A percentile compares a stretch with the other conserved stretches of the same genome.
Conservation (phyloP, 2,113 vertebrate genomes). For the Callipepla squamata region DNA sequence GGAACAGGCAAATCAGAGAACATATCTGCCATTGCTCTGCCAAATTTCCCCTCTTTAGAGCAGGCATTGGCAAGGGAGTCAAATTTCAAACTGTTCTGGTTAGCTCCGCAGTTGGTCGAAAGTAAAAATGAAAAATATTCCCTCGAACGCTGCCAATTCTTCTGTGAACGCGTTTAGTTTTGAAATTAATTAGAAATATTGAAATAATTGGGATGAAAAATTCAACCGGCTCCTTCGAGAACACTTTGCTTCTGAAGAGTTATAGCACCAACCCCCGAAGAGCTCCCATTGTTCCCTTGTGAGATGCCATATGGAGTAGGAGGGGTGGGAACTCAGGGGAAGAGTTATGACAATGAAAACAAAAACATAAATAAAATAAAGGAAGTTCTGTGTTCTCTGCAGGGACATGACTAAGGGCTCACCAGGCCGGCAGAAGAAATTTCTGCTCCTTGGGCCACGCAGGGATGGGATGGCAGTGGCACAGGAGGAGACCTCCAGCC, state of each 20-base stretch:
- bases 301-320: conserved; percentile 72
- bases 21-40: conserved; percentile 34
- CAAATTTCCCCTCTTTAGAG: conserved; percentile 42
- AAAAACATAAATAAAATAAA: conserved; percentile 71
- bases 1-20: conserved; percentile 5
- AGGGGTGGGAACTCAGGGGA: conserved; percentile 62
- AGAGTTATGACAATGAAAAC: conserved; percentile 72
- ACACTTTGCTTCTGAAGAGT: conserved; percentile 51
- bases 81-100: conserved; percentile 63
- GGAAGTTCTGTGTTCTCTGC: conserved; percentile 64
- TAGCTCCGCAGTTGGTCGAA: conserved; percentile 59
- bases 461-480: background rate
- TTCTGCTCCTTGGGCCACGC: background rate
- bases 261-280: conserved; percentile 51
- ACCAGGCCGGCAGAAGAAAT: conserved; percentile 1
- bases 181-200: conserved; percentile 57
- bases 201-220: conserved; percentile 60
- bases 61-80: conserved; percentile 32
- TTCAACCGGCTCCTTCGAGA: conserved; percentile 33
- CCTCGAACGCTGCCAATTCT: conserved; percentile 11
- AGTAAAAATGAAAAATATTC: conserved; percentile 71
- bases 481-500: background rate
- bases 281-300: conserved; percentile 65
- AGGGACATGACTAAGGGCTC: conserved; percentile 14
- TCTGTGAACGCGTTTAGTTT: conserved; percentile 14